Conservation (phyloP, 2,797 vertebrate species). For the Oreortyx pictus region DNA sequence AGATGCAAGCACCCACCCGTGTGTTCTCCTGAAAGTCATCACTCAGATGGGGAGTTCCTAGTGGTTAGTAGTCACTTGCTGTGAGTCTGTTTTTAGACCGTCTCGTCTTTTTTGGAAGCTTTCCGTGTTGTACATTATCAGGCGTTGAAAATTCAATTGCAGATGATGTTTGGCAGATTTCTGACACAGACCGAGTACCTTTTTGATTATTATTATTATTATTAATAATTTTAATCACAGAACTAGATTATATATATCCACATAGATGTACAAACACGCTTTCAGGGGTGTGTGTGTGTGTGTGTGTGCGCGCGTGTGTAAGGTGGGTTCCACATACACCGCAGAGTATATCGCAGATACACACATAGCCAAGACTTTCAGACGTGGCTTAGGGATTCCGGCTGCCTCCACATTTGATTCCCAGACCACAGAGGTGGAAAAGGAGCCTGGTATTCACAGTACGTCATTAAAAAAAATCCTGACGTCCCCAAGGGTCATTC, state of each 20-base stretch:
- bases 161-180: slow-evolving; percentile 74
- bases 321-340: slow-evolving; percentile 48
- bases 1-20: slow-evolving; percentile 60
- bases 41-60: slow-evolving; percentile 67
- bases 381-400: neutral
- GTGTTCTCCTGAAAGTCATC: slow-evolving; percentile 61
- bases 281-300: slow-evolving; percentile 7
- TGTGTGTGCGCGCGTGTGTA: neutral
- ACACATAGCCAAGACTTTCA: slow-evolving; percentile 58
- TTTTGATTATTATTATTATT: slow-evolving; percentile 59
- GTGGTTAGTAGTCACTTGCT: slow-evolving; percentile 74
- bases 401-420: slow-evolving; percentile 45
- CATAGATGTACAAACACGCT: slow-evolving; percentile 69
- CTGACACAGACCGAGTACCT: slow-evolving; percentile 72
- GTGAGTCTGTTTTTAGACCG: slow-evolving; percentile 65
- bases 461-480: neutral
- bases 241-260: slow-evolving; percentile 75
- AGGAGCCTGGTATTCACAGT: slow-evolving; percentile 39
- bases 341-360: slow-evolving; percentile 43
- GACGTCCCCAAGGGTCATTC: neutral
- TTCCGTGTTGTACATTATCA: slow-evolving; percentile 69
- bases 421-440: slow-evolving; percentile 14
- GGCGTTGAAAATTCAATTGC: slow-evolving; percentile 65
- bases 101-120: slow-evolving; percentile 68
- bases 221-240: slow-evolving; percentile 74